Evolutionary conservation across 2,797 vertebrate genomes (phyloP).

Genomic region (Arctocebus calabarensis): DNA sequence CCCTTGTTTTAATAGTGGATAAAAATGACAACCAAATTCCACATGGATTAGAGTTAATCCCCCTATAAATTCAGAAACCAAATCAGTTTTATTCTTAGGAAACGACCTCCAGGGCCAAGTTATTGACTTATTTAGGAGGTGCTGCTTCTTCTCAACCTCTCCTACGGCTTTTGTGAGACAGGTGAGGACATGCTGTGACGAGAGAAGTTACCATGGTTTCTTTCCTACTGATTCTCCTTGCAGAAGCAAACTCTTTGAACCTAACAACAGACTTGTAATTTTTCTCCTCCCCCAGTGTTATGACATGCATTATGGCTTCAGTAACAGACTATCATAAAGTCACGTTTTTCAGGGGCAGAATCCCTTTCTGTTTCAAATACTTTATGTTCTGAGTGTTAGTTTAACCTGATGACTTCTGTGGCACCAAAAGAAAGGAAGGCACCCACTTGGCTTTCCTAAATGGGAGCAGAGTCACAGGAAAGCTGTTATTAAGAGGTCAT

Average conservation of each 20-base stretch:
- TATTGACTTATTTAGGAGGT: background rate
- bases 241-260: background rate
- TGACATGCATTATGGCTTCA: background rate
- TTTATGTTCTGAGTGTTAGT: fast-evolving
- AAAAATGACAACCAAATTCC: background rate
- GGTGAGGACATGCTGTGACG: fast-evolving
- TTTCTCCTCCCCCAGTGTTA: background rate
- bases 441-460: background rate
- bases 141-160: fast-evolving
- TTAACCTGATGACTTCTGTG: background rate
- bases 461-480: fast-evolving
- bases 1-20: background rate
- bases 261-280: background rate
- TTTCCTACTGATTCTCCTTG: background rate
- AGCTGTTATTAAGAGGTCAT: background rate
- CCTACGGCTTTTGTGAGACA: background rate
- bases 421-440: background rate
- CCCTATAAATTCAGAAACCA: too few species aligned
- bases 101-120: background rate
- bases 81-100: fast-evolving
- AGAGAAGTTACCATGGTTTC: background rate
- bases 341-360: background rate
- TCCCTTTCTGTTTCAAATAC: background rate
- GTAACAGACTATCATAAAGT: background rate
- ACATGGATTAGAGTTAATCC: fast-evolving